Evolutionary conservation across 2,113 vertebrate genomes (phyloP), one percentile per base, ranked within the genome.

Genomic region (Podarcis cretensis): DNA sequence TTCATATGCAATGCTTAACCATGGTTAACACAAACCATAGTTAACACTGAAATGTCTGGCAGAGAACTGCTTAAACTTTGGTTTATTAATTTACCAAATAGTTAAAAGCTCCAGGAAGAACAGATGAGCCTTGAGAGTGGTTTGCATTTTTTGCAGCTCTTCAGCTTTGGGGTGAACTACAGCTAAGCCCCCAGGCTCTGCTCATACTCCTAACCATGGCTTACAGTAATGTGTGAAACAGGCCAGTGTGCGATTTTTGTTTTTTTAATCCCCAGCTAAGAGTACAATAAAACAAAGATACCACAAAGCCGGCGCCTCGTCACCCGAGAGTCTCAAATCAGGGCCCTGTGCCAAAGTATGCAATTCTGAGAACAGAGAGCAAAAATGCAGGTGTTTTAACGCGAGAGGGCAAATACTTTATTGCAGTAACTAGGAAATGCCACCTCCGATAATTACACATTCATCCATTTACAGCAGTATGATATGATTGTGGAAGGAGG

Each of bases 401-500:
- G 87, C 0, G 68, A 94, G 94, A 92, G 93, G 93, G 91, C 89
- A 91, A 90, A 90, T 90, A 77, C 90, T 94, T 79, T 89, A 89
- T 93, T 89, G 91, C 48, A 92, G 94, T 94, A 92, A 91, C 0
- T 1, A n/a, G 77, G 66, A 88, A 94, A 85, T 90, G 71, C 88
- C 88, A 92, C 83, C 95, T 94, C n/a, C 86, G 91, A 92, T 95
- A 96, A 96, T 96, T 95, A 95, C 84, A 92, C 92, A 92, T 95
- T 13, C 92, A 90, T 93, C 92, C 94, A 84, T 92, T 95, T 91
- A 90, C 92, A 95, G 93, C 91, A 89, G 94, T 91, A 92, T 94
- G 93, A 93, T 91, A 93, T 40, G n/a, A 90, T 93, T 92, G 35
- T 30, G 16, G n/a, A 37, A 6, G 68, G 48, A 40, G 25, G 63